Percentiles rank a stretch among this genome's conserved stretches.
Evolutionary conservation across 2,888 invertebrate species (phyloP).

Genomic region (Fragum sueziense): DNA sequence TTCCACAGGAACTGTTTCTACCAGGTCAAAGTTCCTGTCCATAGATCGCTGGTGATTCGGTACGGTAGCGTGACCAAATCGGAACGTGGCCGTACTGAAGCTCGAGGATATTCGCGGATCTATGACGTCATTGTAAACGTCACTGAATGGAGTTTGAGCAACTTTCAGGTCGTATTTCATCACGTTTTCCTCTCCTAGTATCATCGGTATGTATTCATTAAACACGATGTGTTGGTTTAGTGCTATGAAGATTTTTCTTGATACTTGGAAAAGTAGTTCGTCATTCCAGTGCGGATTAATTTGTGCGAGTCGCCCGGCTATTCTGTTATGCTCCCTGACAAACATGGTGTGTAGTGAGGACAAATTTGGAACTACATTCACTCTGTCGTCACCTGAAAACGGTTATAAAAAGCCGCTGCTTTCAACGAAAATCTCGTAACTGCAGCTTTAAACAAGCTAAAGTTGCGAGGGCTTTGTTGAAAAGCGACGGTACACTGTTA

Average conservation of each 20-base stretch:
- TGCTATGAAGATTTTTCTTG: conserved; percentile 89
- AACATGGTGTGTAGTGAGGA: conserved; percentile 92
- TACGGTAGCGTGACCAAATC: conserved; percentile 45
- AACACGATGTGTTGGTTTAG: conserved; percentile 84
- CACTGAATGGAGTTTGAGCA: not conserved
- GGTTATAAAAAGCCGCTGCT: not conserved
- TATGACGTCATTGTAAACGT: conserved; percentile 23
- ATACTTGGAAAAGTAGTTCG: conserved; percentile 69
- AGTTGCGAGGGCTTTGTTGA: too few relatives aligned
- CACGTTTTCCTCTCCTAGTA: conserved; percentile 84
- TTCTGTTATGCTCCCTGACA: conserved; percentile 90
- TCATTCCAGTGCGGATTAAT: conserved; percentile 93
- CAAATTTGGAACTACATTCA: conserved; percentile 93
- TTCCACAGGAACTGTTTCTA: conserved; percentile 17
- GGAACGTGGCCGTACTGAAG: conserved; percentile 38
- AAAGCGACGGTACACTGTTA: too few relatives aligned
- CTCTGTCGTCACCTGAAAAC: conserved; percentile 88
- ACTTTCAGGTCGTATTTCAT: conserved; percentile 26
- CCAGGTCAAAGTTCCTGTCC: not conserved
- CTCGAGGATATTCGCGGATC: conserved; percentile 33
- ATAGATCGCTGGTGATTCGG: conserved; percentile 29
- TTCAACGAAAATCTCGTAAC: too few relatives aligned
- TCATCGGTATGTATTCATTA: conserved; percentile 87
- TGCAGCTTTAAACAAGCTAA: too few relatives aligned
- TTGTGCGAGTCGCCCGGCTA: conserved; percentile 89